Base-by-base conservation (phyloP, 2,797 vertebrate species). In the Coracias cyanogaster region DNA sequence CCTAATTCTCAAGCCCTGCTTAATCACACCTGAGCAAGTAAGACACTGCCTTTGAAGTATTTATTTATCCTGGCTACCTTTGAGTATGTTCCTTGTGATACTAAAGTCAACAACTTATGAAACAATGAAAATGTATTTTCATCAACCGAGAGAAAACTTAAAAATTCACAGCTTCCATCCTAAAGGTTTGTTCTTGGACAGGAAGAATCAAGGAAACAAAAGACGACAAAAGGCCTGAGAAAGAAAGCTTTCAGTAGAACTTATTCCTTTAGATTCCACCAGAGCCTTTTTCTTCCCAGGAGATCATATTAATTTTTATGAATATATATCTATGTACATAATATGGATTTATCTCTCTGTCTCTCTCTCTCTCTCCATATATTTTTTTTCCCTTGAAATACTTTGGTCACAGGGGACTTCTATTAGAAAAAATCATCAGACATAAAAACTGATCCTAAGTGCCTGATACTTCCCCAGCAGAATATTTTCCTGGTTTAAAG, bases 121-220 rank as follows among this genome's bases (percentile, higher is more conserved):
- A 43, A 43, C 41, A 43, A 43, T 43, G 41, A 43, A 41, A 43
- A 43, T 43, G 12, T 43, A 29, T 80, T 96, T 98, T 94, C 76
- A 24, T 67, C 67, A 94, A n/a, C 9, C 95, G 69, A 94, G 57
- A 95, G 43, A 95, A 97, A 73, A 90, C 13, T 9, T 45, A 70
- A 86, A 83, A 74, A 90, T 66, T 67, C n/a, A 9, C 96, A 73
- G 94, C 62, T 97, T 97, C 77, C 86, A 80, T 95, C 97, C 86
- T n/a, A 89, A 73, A 82, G 51, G 3, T 95, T 96, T 97, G 26
- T 89, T 86, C n/a, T 91, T 10, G 25, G 81, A 78, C 70, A 90
- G 48, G 28, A 92, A 95, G 54, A 95, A 77, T 74, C 55, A 88
- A 54, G 46, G 67, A 94, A 90, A 92, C n/a, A 76, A 82, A 94